Percentiles rank a stretch among this genome's conserved stretches.
These are phyloP conservation scores for Theristicus caerulescens DNA, from an alignment of 2,113 vertebrate species.

Conservation along the genomic window DNA sequence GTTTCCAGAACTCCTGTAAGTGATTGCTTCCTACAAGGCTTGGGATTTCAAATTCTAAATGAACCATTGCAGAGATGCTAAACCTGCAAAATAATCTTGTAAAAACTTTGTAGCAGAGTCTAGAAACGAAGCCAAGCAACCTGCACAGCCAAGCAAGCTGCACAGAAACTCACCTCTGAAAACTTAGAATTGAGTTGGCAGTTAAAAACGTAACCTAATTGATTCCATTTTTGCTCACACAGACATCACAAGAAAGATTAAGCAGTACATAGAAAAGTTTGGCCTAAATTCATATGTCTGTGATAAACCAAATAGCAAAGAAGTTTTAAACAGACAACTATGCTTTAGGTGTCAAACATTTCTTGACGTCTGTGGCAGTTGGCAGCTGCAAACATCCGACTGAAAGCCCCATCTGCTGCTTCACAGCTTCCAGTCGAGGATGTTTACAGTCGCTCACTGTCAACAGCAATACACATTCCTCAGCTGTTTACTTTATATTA, in stretches of 20 bases:
- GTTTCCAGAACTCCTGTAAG: background rate
- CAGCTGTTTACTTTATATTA: constrained; percentile 45
- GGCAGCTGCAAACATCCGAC: constrained; percentile 99
- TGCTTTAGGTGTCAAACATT: constrained; percentile 54
- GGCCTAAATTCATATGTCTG: background rate
- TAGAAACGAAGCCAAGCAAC: background rate
- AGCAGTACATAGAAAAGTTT: background rate
- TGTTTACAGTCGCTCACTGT: constrained; percentile 97
- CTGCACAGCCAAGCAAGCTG: background rate
- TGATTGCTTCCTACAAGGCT: background rate
- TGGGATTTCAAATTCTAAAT: background rate
- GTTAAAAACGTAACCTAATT: background rate
- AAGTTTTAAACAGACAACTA: constrained; percentile 31
- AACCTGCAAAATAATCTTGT: background rate
- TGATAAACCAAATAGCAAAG: constrained; percentile 4
- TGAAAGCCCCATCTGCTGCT: constrained; percentile 90
- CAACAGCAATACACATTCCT: constrained; percentile 68
- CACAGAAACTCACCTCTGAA: background rate
- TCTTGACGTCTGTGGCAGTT: constrained; percentile 87
- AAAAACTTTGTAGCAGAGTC: background rate
- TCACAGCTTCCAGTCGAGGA: constrained; percentile 99
- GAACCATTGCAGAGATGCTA: background rate
- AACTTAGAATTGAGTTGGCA: background rate
- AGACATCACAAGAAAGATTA: background rate
- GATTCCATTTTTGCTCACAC: background rate